A percentile compares a stretch with the other conserved stretches of the same genome.
These are phyloP conservation scores for Camponotus pennsylvanicus DNA, from an alignment of 1,140 invertebrate genomes.

Conservation along the genomic window DNA sequence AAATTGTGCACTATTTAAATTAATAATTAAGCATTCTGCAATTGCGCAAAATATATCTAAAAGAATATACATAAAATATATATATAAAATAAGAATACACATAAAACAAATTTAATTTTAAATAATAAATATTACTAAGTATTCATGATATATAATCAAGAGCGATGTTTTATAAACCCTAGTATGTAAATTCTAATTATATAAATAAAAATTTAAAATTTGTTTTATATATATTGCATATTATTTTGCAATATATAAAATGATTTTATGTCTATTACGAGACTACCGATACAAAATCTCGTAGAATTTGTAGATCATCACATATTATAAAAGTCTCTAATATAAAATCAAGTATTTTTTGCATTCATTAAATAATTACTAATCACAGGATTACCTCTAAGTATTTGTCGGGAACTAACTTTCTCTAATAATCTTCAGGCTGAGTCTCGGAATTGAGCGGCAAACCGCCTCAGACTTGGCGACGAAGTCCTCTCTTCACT, in stretches of 20 bases:
- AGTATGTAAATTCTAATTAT: no score
- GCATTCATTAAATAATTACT: conserved; percentile 14
- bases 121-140: no score
- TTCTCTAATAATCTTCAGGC: conserved; percentile 33
- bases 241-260: neutral
- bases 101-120: no score
- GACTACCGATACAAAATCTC: neutral
- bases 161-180: no score
- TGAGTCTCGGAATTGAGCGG: conserved; percentile 31
- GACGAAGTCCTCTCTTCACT: conserved; percentile 31
- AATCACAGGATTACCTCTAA: conserved; percentile 5
- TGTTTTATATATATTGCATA: neutral
- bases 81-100: neutral
- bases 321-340: neutral
- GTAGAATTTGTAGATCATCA: neutral
- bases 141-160: neutral
- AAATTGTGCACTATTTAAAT: neutral
- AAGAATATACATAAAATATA: neutral
- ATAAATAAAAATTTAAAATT: neutral
- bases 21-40: neutral
- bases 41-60: neutral
- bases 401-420: conserved; percentile 12
- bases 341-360: conserved; percentile 1
- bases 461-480: conserved; percentile 24
- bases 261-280: neutral